These are phyloP conservation scores for Cavia aperea DNA, from an alignment of 2,113 vertebrate genomes.

Conservation along the genomic window DNA sequence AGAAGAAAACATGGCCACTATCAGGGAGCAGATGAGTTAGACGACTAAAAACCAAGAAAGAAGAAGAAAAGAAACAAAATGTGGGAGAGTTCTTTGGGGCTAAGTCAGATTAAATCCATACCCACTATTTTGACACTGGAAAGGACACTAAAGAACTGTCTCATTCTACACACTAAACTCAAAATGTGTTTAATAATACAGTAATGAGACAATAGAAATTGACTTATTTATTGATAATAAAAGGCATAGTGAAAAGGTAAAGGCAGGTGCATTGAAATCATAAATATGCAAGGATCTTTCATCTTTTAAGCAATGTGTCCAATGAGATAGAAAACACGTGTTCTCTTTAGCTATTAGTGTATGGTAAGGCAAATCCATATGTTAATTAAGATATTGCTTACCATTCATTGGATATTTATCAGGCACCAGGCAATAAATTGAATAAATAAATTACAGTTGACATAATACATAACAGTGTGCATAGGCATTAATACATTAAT, in stretches of 20 bases:
- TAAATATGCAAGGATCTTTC: background rate
- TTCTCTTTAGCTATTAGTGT: background rate
- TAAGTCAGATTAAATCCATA: background rate
- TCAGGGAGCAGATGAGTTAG: background rate
- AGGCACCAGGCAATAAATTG: background rate
- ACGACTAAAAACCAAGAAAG: background rate
- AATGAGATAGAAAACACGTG: background rate
- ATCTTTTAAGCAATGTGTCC: background rate
- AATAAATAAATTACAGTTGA: conserved; percentile 1
- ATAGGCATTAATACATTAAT: background rate
- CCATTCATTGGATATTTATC: background rate
- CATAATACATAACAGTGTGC: background rate
- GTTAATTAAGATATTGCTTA: conserved; percentile 17
- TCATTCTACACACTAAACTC: background rate
- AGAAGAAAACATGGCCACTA: background rate
- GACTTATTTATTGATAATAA: background rate
- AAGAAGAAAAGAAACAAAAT: background rate
- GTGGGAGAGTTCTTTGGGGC: too few species aligned
- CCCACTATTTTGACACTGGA: background rate
- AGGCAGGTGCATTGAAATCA: background rate
- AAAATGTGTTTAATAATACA: background rate
- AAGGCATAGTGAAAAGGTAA: background rate
- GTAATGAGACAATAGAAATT: background rate
- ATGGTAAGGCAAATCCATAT: background rate
- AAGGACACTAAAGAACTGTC: background rate